These are phyloP conservation scores for Apocrypta bakeri DNA, from an alignment of 1,140 invertebrate species.

Conservation along the genomic window DNA sequence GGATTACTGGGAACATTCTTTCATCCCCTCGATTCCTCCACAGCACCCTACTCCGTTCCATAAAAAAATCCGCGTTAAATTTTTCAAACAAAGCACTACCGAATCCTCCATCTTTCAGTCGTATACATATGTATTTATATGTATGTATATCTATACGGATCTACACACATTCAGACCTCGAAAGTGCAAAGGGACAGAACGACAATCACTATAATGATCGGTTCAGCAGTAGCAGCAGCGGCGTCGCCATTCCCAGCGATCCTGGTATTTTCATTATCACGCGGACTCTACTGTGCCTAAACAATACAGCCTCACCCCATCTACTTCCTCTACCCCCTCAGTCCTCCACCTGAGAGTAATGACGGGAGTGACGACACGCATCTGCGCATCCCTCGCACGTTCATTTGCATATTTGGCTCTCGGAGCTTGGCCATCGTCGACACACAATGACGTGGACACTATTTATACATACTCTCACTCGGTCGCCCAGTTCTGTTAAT, in stretches of 20 bases:
- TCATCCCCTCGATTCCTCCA: not conserved
- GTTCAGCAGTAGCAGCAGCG: not conserved
- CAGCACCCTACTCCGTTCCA: constrained; percentile 16
- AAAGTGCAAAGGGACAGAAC: not conserved
- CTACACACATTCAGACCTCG: not conserved
- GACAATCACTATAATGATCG: constrained; percentile 49
- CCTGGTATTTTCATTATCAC: constrained; percentile 51
- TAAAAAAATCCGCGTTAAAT: constrained; percentile 34
- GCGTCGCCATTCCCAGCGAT: constrained; percentile 20
- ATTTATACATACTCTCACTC: not conserved
- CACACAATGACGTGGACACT: constrained; percentile 21
- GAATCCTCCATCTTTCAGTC: not conserved
- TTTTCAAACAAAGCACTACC: constrained; percentile 44
- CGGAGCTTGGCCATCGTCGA: not conserved
- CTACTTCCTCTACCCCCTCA: no score
- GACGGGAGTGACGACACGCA: constrained; percentile 48
- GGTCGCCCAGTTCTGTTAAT: constrained; percentile 29
- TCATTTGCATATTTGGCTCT: constrained; percentile 50
- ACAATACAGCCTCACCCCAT: not conserved
- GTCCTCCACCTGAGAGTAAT: constrained; percentile 35
- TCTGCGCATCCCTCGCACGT: not conserved
- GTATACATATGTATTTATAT: no score
- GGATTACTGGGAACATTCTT: constrained; percentile 9
- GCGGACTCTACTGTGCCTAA: not conserved
- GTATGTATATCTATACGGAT: no score